Conservation (phyloP, 1,140 invertebrate species). For the Bombus picipes region DNA sequence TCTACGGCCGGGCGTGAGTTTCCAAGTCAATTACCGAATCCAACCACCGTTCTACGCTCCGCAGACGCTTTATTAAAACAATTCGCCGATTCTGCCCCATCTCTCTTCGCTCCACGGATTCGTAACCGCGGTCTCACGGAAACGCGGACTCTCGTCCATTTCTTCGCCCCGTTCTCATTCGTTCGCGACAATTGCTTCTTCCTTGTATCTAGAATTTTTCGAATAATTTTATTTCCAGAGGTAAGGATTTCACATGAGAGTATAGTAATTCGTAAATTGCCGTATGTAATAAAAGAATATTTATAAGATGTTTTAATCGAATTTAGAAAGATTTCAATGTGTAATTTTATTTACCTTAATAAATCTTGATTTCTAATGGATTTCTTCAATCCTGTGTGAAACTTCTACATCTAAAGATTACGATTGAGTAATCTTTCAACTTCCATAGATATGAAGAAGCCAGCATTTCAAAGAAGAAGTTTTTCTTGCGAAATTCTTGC, state of each 20-base stretch:
- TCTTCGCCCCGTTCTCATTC: not conserved
- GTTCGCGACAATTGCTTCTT: slow-evolving; percentile 40
- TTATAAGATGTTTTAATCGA: not conserved
- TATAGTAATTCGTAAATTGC: not conserved
- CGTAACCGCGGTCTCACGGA: slow-evolving; percentile 34
- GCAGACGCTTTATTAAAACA: slow-evolving; percentile 78
- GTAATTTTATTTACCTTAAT: not conserved
- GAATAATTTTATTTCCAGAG: not conserved
- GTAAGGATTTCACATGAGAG: not conserved
- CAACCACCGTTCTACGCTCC: slow-evolving; percentile 72
- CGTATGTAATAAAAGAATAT: not conserved
- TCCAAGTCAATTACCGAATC: slow-evolving; percentile 80
- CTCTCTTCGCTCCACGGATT: slow-evolving; percentile 31
- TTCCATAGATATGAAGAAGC: not conserved
- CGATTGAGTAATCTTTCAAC: too few species aligned
- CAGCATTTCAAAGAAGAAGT: not conserved
- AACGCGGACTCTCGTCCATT: slow-evolving; percentile 14
- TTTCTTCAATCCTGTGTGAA: not conserved
- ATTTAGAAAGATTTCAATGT: not conserved
- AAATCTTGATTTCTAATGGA: not conserved
- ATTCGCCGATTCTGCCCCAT: slow-evolving; percentile 68
- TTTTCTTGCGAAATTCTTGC: not conserved
- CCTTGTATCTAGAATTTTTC: slow-evolving; percentile 37
- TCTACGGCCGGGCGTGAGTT: slow-evolving; percentile 64
- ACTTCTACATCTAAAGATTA: too few species aligned